These are phyloP conservation scores for Drosophila buzzatii DNA, from an alignment of 2,888 invertebrate species.

Conservation along the genomic window DNA sequence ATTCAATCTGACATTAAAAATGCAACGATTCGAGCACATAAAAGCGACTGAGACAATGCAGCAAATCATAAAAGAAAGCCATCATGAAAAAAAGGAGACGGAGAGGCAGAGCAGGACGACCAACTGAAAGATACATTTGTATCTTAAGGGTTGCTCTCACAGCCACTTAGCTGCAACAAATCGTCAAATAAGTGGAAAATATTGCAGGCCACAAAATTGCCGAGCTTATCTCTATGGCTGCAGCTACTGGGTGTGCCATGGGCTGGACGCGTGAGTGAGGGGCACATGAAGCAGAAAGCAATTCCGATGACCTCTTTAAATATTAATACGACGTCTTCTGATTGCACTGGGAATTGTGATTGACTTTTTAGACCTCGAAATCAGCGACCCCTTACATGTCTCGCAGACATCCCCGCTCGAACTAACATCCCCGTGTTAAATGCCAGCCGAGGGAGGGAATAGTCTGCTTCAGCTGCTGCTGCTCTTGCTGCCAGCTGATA, in stretches of 20 bases:
- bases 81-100: constrained; percentile 42
- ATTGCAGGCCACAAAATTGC: constrained; percentile 76
- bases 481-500: constrained; percentile 4
- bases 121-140: constrained; percentile 24
- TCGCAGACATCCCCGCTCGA: constrained; percentile 27
- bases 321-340: constrained; percentile 83
- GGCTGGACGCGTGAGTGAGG: neutral
- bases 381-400: constrained; percentile 19
- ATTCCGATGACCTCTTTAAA: constrained; percentile 84
- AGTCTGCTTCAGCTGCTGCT: neutral
- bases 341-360: constrained; percentile 84
- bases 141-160: constrained; percentile 21
- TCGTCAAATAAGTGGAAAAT: constrained; percentile 76
- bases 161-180: constrained; percentile 74
- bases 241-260: constrained; percentile 29
- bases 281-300: constrained; percentile 47
- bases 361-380: constrained; percentile 80
- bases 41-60: constrained; percentile 46
- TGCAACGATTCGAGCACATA: constrained; percentile 56
- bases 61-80: constrained; percentile 73
- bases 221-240: constrained; percentile 58
- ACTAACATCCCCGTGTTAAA: constrained; percentile 23
- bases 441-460: constrained; percentile 9
- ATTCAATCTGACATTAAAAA: constrained; percentile 72
- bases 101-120: neutral